Base-by-base conservation (phyloP, 2,797 vertebrate genomes). In the Molossus molossus region DNA sequence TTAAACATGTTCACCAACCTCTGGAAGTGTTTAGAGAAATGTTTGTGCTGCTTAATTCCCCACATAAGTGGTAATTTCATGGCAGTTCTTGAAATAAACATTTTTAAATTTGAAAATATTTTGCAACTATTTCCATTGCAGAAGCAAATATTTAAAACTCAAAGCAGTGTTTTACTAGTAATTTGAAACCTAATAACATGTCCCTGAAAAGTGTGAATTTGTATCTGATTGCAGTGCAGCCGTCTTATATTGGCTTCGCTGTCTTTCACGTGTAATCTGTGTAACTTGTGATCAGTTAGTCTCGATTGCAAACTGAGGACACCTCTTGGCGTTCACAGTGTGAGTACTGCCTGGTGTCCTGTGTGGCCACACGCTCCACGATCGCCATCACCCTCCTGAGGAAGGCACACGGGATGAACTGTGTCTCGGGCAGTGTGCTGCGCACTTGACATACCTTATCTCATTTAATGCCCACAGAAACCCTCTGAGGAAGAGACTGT, bases 31-130 rank as follows among this genome's bases (percentile, higher is more conserved):
- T 97, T 97, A 97, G 86, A 93, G 97, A 95, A 95, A 89, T 97
- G 97, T 96, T 96, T 97, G 91, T 91, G 62, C 84, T 96, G 72
- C 94, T 91, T 96, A 97, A 97, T 97, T 96, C 97, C 84, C 95
- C 95, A 96, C 77, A 1, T 93, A 97, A 98, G 96, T 96, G 97
- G 89, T 82, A 96, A 98, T 98, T 98, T 98, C 97, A 97, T 96
- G 97, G 96, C 64, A 87, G 93, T 96, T 97, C 58, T 95, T 93
- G 94, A 97, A 97, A 96, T 97, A 97, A 97, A 96, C 94, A 95
- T 96, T 95, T 96, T 93, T 72, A 93, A 97, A 94, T 80, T 96
- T 84, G 87, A 96, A 96, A 97, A 94, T 96, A 94, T 95, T 97
- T 97, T 90, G 84, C 93, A 90, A 94, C 96, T 93, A 55, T 92